phyloP scores from a whole-genome alignment of 2,797 vertebrate genomes.

The Galagoides demidoff region DNA sequence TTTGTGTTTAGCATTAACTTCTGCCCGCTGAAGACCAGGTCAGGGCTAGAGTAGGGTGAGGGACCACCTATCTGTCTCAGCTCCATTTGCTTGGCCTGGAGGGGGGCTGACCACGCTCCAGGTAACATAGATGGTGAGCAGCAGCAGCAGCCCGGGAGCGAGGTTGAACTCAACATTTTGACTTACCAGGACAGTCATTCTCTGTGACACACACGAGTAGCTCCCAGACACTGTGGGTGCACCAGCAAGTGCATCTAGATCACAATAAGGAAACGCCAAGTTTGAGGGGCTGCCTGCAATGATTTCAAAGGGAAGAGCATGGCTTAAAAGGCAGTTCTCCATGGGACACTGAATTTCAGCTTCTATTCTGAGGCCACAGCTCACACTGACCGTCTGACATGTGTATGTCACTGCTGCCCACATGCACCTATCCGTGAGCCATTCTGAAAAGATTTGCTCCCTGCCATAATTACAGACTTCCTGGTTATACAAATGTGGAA shows the following conservation, averaged over 20 bases:
- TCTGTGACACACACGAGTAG: rapidly evolving
- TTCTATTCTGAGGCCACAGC: background rate
- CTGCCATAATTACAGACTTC: slow-evolving; percentile 59
- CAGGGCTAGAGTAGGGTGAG: background rate
- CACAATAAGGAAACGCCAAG: background rate
- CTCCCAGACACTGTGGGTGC: background rate
- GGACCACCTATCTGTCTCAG: rapidly evolving
- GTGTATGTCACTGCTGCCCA: background rate
- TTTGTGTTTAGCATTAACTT: background rate
- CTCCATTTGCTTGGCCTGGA: rapidly evolving
- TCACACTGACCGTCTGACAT: background rate
- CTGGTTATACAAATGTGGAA: background rate
- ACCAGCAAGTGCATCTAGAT: rapidly evolving
- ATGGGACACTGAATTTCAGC: rapidly evolving
- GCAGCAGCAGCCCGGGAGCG: background rate
- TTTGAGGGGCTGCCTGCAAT: rapidly evolving
- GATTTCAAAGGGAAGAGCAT: background rate
- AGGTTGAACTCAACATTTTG: background rate
- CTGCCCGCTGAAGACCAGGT: background rate
- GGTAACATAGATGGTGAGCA: rapidly evolving
- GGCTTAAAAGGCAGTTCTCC: rapidly evolving
- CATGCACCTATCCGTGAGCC: background rate
- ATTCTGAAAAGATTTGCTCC: slow-evolving; percentile 50
- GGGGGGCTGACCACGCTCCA: rapidly evolving
- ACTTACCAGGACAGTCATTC: rapidly evolving